A percentile compares a stretch with the other conserved stretches of the same genome.
phyloP scores from a whole-genome alignment of 2,888 invertebrate genomes.

The Chymomyza procnemis region DNA sequence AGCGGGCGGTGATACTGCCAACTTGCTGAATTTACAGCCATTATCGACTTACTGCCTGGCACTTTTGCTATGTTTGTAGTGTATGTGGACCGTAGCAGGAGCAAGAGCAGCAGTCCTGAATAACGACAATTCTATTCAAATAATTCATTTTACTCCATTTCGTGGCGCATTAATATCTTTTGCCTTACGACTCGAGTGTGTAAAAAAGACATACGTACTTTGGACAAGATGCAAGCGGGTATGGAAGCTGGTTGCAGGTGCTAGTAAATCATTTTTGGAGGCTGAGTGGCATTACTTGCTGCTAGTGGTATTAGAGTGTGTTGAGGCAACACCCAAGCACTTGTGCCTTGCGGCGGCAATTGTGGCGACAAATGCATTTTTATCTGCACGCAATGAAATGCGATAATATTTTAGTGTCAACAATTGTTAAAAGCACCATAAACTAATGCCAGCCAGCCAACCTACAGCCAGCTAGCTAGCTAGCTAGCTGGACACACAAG shows the following conservation, averaged over 20 bases:
- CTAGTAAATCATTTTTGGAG: conserved; percentile 65
- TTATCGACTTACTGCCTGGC: conserved; percentile 56
- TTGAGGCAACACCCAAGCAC: neutral
- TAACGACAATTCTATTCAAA: conserved; percentile 71
- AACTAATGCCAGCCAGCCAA: conserved; percentile 64
- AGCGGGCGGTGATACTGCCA: conserved; percentile 23
- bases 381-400: conserved; percentile 74
- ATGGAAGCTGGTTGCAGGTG: conserved; percentile 52
- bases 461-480: conserved; percentile 18
- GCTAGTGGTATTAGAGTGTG: neutral
- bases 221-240: conserved; percentile 3
- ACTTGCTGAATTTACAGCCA: conserved; percentile 63
- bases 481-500: neutral
- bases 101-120: conserved; percentile 34
- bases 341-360: conserved; percentile 58
- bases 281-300: neutral
- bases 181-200: conserved; percentile 56
- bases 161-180: conserved; percentile 71
- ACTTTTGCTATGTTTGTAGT: conserved; percentile 7
- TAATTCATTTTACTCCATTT: conserved; percentile 75
- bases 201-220: conserved; percentile 67
- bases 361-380: conserved; percentile 74
- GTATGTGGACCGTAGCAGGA: conserved; percentile 1
- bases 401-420: conserved; percentile 77
- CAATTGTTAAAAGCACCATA: conserved; percentile 76